A percentile compares a stretch with the other conserved stretches of the same genome.
phyloP scores from a whole-genome alignment of 53 echinoderm and acorn worm species.

The Arbacia lixula region DNA sequence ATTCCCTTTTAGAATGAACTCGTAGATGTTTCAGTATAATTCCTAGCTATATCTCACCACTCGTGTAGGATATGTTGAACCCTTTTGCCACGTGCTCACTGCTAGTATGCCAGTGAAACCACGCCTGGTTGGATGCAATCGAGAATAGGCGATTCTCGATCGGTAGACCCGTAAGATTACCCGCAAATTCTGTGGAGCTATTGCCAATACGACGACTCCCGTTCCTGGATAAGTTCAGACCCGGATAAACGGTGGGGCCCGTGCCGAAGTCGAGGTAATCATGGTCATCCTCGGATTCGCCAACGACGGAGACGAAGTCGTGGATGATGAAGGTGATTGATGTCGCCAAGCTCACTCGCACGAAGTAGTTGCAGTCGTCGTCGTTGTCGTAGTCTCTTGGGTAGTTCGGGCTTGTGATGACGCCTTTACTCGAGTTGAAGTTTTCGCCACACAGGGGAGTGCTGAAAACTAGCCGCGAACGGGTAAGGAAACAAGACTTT shows the following conservation, averaged over 20 bases:
- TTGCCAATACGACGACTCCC: no score
- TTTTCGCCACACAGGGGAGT: slow-evolving; percentile 4
- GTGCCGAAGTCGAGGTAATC: slow-evolving; percentile 2
- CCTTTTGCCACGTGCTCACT: background rate
- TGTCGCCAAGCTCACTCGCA: background rate
- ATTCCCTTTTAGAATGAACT: no score
- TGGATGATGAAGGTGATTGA: background rate
- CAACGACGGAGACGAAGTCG: background rate
- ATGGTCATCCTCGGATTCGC: background rate
- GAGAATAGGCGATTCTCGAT: background rate
- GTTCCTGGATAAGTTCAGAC: background rate
- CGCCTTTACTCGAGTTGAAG: background rate
- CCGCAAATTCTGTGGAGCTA: background rate
- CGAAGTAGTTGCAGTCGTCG: slow-evolving; percentile 4
- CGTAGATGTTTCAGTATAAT: no score
- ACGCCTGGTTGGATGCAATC: background rate
- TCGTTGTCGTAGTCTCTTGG: background rate
- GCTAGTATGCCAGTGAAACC: slow-evolving; percentile 12
- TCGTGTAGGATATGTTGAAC: slow-evolving; percentile 13
- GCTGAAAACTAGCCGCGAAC: no score
- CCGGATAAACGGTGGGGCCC: slow-evolving; percentile 4
- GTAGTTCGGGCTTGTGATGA: slow-evolving; percentile 10
- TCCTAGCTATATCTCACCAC: no score
- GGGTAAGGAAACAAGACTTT: no score
- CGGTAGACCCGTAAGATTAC: background rate